Conservation (phyloP, 2,888 invertebrate species). For the Ornithoptera priamus region DNA sequence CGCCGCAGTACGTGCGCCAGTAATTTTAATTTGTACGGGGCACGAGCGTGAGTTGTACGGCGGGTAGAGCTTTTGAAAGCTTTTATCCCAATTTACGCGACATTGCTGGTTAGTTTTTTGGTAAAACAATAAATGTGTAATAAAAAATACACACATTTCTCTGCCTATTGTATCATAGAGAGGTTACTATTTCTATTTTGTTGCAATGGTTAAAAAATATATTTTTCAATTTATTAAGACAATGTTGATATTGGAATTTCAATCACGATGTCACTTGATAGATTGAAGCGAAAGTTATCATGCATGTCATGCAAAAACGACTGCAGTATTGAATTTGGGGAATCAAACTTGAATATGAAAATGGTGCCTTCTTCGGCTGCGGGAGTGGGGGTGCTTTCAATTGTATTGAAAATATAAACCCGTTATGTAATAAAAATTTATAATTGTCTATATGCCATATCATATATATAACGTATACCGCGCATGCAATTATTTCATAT, state of each 20-base stretch:
- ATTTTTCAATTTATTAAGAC: too few species aligned
- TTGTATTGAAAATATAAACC: conserved; percentile 2
- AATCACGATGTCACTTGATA: conserved; percentile 21
- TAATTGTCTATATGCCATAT: neutral
- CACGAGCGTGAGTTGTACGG: conserved; percentile 39
- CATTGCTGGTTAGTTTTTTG: conserved; percentile 4
- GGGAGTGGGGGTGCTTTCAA: neutral
- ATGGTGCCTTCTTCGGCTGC: neutral
- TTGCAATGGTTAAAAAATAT: too few species aligned
- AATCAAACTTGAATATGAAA: neutral
- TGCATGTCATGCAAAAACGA: conserved; percentile 31
- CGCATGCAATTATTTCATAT: too few species aligned
- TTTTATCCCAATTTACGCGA: conserved; percentile 26
- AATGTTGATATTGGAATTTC: too few species aligned
- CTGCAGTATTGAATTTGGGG: conserved; percentile 23
- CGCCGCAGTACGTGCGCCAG: conserved; percentile 55
- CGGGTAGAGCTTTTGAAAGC: conserved; percentile 47
- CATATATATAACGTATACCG: too few species aligned
- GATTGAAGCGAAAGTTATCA: conserved; percentile 29
- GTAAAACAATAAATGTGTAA: conserved; percentile 8
- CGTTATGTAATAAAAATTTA: neutral
- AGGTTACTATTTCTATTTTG: too few species aligned
- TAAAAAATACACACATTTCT: neutral
- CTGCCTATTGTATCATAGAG: too few species aligned
- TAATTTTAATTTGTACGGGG: conserved; percentile 55